A percentile compares a stretch with the other conserved stretches of the same genome.
Conservation (phyloP, 2,113 vertebrate genomes). For the Chaetodon trifascialis region DNA sequence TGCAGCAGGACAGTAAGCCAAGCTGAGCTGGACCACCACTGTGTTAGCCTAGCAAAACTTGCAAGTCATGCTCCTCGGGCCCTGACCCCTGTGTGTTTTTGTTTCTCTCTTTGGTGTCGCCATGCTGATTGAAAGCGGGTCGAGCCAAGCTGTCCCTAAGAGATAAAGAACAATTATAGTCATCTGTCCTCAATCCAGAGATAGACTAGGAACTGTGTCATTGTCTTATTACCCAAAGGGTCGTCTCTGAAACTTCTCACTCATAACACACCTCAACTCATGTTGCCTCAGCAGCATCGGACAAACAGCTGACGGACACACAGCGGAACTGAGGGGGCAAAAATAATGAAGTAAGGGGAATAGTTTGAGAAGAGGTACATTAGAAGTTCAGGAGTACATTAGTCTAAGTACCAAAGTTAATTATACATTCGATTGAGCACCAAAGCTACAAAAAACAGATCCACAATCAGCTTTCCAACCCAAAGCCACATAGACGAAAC, state of each 20-base stretch:
- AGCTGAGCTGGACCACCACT: neutral
- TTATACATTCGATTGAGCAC: no score
- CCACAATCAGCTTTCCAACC: no score
- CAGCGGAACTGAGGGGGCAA: neutral
- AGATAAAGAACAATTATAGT: constrained; percentile 87
- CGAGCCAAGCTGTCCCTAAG: constrained; percentile 75
- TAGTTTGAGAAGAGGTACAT: neutral
- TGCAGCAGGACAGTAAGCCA: neutral
- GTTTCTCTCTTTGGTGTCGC: constrained; percentile 64
- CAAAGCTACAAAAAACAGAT: no score
- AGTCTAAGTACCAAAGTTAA: neutral
- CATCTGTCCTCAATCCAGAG: constrained; percentile 86
- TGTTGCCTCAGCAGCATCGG: constrained; percentile 38
- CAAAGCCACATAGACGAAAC: no score
- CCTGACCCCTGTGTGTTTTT: constrained; percentile 59
- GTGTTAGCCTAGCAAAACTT: neutral
- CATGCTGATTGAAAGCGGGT: constrained; percentile 76
- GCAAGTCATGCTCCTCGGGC: constrained; percentile 29
- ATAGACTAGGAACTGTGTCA: constrained; percentile 87
- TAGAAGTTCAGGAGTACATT: neutral
- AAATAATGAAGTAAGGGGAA: neutral
- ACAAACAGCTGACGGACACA: constrained; percentile 45
- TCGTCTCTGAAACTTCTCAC: constrained; percentile 57
- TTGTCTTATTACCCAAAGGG: constrained; percentile 82
- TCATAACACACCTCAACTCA: constrained; percentile 68